These are phyloP conservation scores for Protosalanx chinensis DNA, from an alignment of 2,797 vertebrate genomes.

Conservation along the genomic window DNA sequence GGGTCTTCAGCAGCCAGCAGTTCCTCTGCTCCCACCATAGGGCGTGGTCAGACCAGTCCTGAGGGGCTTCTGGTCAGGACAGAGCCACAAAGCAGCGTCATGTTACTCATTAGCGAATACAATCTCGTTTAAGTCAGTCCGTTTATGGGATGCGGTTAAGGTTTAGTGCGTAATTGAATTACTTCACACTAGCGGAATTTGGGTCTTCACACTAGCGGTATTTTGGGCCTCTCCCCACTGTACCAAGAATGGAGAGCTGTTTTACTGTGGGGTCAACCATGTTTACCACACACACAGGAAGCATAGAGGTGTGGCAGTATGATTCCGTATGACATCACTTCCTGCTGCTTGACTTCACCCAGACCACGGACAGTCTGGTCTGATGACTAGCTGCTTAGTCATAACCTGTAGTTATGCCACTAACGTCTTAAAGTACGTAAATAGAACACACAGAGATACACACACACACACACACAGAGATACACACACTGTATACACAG, in stretches of 20 bases:
- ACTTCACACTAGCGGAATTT: too few species aligned
- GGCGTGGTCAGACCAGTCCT: slow-evolving; percentile 96
- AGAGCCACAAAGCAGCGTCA: background rate
- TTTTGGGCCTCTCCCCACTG: background rate
- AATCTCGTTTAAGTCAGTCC: background rate
- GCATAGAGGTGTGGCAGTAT: slow-evolving; percentile 39
- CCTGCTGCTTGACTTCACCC: slow-evolving; percentile 35
- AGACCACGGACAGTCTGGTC: slow-evolving; percentile 7
- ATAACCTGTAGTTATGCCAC: slow-evolving; percentile 22
- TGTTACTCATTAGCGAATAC: background rate
- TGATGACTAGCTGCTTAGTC: slow-evolving; percentile 54
- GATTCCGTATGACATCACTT: slow-evolving; percentile 54
- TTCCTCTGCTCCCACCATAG: slow-evolving; percentile 96
- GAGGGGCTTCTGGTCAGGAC: slow-evolving; percentile 73
- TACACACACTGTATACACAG: background rate
- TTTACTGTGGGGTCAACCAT: background rate
- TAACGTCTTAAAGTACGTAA: slow-evolving; percentile 15
- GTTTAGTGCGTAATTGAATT: background rate
- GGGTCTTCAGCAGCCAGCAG: slow-evolving; percentile 93
- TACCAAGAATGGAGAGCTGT: background rate
- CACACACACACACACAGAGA: background rate
- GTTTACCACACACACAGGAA: slow-evolving; percentile 5
- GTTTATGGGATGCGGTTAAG: background rate
- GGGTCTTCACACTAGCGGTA: too few species aligned
- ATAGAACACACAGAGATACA: slow-evolving; percentile 20